A percentile compares a stretch with the other conserved stretches of the same genome.
Evolutionary conservation across 37 sponge, comb jelly and placozoan species (phyloP).

Genomic region (Beroe forskalii): DNA sequence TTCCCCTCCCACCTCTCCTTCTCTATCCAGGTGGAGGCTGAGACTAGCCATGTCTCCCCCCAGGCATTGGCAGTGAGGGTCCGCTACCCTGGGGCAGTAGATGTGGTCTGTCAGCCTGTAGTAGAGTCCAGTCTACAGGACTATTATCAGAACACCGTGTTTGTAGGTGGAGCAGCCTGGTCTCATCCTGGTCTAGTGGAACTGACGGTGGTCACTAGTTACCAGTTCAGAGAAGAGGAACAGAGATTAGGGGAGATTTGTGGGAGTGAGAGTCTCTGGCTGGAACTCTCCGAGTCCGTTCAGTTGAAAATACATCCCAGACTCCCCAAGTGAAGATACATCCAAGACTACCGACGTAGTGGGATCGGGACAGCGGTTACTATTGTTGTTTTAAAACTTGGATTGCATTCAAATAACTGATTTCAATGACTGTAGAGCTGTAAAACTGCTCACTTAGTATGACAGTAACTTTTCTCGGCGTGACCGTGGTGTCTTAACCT

Average conservation of each 20-base stretch:
- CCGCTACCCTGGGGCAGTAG: slow-evolving; percentile 11
- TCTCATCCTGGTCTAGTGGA: slow-evolving; percentile 1
- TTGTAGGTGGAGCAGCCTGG: slow-evolving; percentile 15
- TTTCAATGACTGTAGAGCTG: too few species aligned
- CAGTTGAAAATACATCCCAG: slow-evolving; percentile 52
- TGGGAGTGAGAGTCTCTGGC: slow-evolving; percentile 25
- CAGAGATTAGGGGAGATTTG: neutral
- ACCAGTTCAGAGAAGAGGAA: neutral
- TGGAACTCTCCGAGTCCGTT: slow-evolving; percentile 27
- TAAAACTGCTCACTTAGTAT: too few species aligned
- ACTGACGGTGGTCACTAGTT: neutral
- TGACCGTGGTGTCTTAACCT: too few species aligned
- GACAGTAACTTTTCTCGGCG: too few species aligned
- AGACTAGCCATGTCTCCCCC: neutral
- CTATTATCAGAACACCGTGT: slow-evolving; percentile 35
- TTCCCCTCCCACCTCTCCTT: slow-evolving; percentile 48
- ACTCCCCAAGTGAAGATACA: neutral
- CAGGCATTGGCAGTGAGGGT: neutral
- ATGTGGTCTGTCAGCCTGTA: slow-evolving; percentile 56
- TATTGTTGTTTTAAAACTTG: too few species aligned
- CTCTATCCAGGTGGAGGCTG: slow-evolving; percentile 9
- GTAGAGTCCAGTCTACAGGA: neutral
- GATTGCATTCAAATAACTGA: too few species aligned
- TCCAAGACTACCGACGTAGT: neutral
- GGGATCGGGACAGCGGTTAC: too few species aligned